Evolutionary conservation across 2,797 vertebrate species (phyloP).

Genomic region (Thripadectes ignobilis): DNA sequence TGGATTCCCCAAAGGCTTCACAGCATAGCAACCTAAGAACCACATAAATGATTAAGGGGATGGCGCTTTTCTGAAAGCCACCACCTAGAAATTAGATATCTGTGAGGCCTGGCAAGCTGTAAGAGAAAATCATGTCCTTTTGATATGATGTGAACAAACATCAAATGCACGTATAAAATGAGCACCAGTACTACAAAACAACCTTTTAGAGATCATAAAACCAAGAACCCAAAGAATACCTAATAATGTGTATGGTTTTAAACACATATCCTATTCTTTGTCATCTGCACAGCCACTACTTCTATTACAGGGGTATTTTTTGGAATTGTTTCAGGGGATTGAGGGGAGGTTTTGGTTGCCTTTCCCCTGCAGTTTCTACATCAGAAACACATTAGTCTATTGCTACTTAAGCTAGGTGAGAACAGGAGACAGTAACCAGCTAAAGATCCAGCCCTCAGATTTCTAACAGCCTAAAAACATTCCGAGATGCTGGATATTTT

Average conservation of each 20-base stretch:
- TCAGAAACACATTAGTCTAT: background rate
- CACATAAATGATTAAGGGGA: background rate
- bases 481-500: conserved; percentile 3
- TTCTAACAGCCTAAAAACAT: background rate
- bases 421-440: background rate
- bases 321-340: background rate
- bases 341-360: background rate
- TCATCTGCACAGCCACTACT: background rate
- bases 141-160: background rate
- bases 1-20: background rate
- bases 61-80: background rate
- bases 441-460: background rate
- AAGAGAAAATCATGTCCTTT: background rate
- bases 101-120: background rate
- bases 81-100: background rate
- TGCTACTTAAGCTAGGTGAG: background rate
- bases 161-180: background rate
- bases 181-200: background rate
- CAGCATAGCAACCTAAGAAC: background rate
- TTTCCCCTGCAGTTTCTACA: background rate
- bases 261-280: background rate
- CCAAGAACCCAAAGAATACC: background rate
- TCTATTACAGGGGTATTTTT: background rate
- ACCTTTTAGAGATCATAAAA: background rate
- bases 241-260: background rate